Base-by-base conservation (phyloP, 2,888 invertebrate genomes). In the Gortyna flavago region DNA sequence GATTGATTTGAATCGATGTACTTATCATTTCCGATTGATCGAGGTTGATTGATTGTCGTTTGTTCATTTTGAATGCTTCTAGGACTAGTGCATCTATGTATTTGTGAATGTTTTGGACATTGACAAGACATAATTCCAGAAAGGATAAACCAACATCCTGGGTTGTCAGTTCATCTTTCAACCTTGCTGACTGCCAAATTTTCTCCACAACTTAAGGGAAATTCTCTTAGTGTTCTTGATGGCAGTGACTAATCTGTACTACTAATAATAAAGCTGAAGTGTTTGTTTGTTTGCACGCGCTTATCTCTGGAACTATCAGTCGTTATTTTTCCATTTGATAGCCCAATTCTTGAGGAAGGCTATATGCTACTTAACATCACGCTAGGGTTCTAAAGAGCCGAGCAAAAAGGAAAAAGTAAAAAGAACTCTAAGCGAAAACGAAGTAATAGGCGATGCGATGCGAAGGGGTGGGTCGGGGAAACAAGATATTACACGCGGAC, bases 1-100 rank as follows among this genome's bases (percentile, higher is more conserved):
- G 81, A 88, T 88, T 88, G 85, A 85, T 87, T 85, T 84, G 85
- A 88, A 88, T 85, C 82, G 75, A 80, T 79, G 77, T 80, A 57
- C 81, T 76, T 73, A 86, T 85, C 68, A 79, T 75, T 76, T 69
- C 66, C 68, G 67, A 81, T 72, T 75, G 69, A 77, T 81, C 44
- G 51, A 48, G 13, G 61, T 76, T 83, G 81, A 87, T 87, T 75
- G 85, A 81, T 77, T 70, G 75, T 68, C n/a, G 68, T 57, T 57
- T 80, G 70, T 77, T 72, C 71, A 66, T 72, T 83, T 76, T 69
- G 16, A 35, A 41, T 29, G 48, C 35, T 68, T 13, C 9, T 51
- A 54, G 8, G 0, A 18, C 21, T 18, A 21, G 0, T 35, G 21
- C 41, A 44, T 67, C 44, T 44, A n/a, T n/a, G 18, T 64, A 29